phyloP scores from a whole-genome alignment of 2,888 invertebrate species.

The Dioctria linearis region DNA sequence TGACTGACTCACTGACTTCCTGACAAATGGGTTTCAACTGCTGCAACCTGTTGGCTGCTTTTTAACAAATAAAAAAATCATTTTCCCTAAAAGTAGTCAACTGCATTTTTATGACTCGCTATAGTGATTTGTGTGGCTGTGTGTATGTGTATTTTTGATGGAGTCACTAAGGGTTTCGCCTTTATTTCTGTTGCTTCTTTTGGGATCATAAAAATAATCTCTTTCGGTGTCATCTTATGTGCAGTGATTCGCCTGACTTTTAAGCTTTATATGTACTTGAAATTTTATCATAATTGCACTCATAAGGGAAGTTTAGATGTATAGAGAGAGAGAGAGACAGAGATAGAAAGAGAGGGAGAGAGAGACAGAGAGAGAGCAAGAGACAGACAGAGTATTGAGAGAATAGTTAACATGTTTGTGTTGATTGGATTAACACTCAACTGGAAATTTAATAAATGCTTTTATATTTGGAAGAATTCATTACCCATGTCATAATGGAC shows the following conservation, averaged over 20 bases:
- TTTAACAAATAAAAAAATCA: not conserved
- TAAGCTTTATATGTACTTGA: constrained; percentile 4
- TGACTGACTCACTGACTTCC: constrained; percentile 37
- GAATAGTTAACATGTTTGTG: no score
- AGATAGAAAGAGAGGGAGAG: no score
- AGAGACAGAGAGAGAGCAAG: no score
- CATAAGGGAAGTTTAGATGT: not conserved
- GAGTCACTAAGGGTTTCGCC: not conserved
- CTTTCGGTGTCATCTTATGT: constrained; percentile 25
- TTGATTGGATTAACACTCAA: no score
- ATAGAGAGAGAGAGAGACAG: no score
- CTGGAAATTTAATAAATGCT: no score
- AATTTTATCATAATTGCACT: constrained; percentile 32
- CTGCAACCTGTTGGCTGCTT: constrained; percentile 41
- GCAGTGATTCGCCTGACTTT: constrained; percentile 6
- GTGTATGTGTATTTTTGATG: not conserved
- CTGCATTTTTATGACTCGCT: constrained; percentile 27
- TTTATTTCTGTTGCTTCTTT: not conserved
- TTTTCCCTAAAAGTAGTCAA: not conserved
- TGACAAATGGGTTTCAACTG: constrained; percentile 43
- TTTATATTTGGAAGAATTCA: no score
- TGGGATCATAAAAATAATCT: constrained; percentile 36
- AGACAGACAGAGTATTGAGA: no score
- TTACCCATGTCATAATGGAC: no score
- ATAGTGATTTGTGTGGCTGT: not conserved